Conservation (phyloP, 2,888 invertebrate species). For the Fragum whitleyi region DNA sequence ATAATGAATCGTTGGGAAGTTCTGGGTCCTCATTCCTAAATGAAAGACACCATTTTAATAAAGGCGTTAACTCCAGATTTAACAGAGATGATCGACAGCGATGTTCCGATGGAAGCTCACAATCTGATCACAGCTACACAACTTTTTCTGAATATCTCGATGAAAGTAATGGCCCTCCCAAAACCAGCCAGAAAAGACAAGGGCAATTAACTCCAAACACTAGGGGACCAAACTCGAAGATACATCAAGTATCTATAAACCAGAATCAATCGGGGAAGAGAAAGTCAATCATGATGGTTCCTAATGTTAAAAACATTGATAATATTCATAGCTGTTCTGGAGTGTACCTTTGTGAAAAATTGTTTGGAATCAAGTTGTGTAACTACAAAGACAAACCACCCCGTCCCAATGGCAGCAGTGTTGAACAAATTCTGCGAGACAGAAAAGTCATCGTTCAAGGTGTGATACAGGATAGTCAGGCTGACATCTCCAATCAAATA, state of each 20-base stretch:
- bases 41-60: constrained; percentile 26
- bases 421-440: constrained; percentile 67
- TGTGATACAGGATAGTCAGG: constrained; percentile 71
- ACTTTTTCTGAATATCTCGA: constrained; percentile 45
- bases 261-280: constrained; percentile 58
- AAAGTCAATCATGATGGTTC: constrained; percentile 59
- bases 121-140: constrained; percentile 52
- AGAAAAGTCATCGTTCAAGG: constrained; percentile 78
- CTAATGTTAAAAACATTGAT: constrained; percentile 45
- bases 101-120: constrained; percentile 39
- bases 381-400: constrained; percentile 73
- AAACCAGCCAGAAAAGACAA: constrained; percentile 47
- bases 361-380: constrained; percentile 77
- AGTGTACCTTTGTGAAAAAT: constrained; percentile 74
- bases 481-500: constrained; percentile 73
- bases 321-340: constrained; percentile 59
- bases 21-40: constrained; percentile 14
- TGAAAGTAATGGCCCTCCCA: constrained; percentile 31
- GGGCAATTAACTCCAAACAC: not conserved
- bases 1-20: constrained; percentile 21
- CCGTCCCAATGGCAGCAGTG: constrained; percentile 61
- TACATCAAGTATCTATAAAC: constrained; percentile 7
- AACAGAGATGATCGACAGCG: constrained; percentile 37
- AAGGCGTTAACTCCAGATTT: constrained; percentile 13
- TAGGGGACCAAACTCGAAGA: constrained; percentile 9